Evolutionary conservation across 2,113 vertebrate genomes (phyloP).

Genomic region (Cottus gobio): DNA sequence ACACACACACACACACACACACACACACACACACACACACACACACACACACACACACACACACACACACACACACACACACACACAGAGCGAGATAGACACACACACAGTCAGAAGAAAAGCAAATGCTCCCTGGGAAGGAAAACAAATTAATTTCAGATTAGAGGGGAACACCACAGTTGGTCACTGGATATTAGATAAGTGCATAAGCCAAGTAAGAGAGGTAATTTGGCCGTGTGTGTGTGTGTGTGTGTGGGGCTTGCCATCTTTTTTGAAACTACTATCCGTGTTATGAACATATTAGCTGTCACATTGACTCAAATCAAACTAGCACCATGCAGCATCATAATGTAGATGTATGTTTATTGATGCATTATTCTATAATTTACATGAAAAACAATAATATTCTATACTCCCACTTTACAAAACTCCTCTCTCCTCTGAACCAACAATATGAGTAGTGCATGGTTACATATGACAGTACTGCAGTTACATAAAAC

Average conservation of each 20-base stretch:
- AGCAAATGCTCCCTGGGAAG: neutral
- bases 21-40: conserved; percentile 27
- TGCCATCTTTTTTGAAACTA: conserved; percentile 2
- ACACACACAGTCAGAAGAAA: conserved; percentile 6
- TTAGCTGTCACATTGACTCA: neutral
- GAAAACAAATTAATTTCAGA: conserved; percentile 72
- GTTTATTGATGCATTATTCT: neutral
- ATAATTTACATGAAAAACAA: neutral
- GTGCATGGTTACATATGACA: neutral
- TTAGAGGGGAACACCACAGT: conserved; percentile 41
- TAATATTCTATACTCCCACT: neutral
- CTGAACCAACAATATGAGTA: neutral
- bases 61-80: conserved; percentile 21
- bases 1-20: conserved; percentile 7
- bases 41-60: conserved; percentile 23
- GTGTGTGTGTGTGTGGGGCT: neutral
- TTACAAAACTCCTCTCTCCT: neutral
- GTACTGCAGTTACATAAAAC: neutral
- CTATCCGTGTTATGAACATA: neutral
- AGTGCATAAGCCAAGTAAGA: conserved; percentile 19
- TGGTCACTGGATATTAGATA: conserved; percentile 53
- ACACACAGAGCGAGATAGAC: no score
- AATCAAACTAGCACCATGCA: neutral
- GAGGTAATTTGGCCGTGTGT: conserved; percentile 17
- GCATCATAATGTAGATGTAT: no score